A percentile compares a stretch with the other conserved stretches of the same genome.
Evolutionary conservation across 2,888 invertebrate genomes (phyloP).

Genomic region (Lithophane semibrunnea): DNA sequence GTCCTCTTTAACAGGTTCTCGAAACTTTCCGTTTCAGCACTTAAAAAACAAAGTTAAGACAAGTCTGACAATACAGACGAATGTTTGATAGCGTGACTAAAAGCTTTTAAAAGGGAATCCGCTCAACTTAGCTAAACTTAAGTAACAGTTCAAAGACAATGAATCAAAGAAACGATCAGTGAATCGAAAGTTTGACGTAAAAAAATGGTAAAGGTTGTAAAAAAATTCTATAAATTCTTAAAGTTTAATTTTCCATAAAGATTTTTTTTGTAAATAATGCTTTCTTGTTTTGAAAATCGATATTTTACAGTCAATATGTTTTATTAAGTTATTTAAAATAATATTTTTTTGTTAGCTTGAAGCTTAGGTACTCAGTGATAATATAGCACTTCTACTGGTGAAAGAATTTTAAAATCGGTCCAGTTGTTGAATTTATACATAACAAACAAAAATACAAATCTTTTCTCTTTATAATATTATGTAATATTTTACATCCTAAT

Average conservation of each 20-base stretch:
- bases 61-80: slow-evolving; percentile 27
- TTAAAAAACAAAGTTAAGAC: slow-evolving; percentile 29
- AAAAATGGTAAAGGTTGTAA: slow-evolving; percentile 17
- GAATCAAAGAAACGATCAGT: slow-evolving; percentile 55
- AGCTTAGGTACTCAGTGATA: too few species aligned
- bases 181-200: slow-evolving; percentile 45
- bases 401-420: too few species aligned
- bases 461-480: too few species aligned
- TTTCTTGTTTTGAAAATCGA: background rate
- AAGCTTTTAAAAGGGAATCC: slow-evolving; percentile 58
- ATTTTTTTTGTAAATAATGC: background rate
- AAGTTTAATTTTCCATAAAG: background rate
- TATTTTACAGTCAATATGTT: background rate
- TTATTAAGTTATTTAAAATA: background rate
- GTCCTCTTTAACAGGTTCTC: background rate
- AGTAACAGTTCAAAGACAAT: slow-evolving; percentile 46
- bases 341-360: background rate
- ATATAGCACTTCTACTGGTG: too few species aligned
- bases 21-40: slow-evolving; percentile 30
- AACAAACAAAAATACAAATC: too few species aligned
- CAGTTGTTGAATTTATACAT: too few species aligned
- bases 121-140: slow-evolving; percentile 43
- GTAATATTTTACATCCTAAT: too few species aligned
- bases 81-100: slow-evolving; percentile 57
- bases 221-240: slow-evolving; percentile 1